phyloP scores from a whole-genome alignment of 2,888 invertebrate genomes.

The Punctoribates punctum region DNA sequence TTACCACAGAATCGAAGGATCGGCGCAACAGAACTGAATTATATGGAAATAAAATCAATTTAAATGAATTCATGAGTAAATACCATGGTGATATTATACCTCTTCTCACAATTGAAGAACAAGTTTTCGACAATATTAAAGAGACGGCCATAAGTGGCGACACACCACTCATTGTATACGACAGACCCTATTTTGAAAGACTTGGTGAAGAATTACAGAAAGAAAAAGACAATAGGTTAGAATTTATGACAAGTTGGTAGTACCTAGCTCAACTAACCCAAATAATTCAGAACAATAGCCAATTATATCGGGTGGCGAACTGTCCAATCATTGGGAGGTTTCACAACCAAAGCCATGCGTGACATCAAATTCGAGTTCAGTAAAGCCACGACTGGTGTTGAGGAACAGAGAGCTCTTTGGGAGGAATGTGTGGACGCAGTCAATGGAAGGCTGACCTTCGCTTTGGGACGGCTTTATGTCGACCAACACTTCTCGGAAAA shows the following conservation, averaged over 20 bases:
- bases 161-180: slow-evolving; percentile 23
- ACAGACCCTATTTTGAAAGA: background rate
- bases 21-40: background rate
- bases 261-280: background rate
- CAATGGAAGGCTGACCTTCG: slow-evolving; percentile 11
- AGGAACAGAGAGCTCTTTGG: slow-evolving; percentile 32
- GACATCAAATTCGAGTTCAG: slow-evolving; percentile 27
- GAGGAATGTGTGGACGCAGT: slow-evolving; percentile 37
- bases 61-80: background rate
- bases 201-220: background rate
- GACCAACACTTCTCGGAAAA: slow-evolving; percentile 33
- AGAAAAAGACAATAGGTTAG: no score
- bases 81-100: background rate
- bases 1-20: background rate
- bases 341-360: slow-evolving; percentile 32
- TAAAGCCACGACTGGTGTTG: slow-evolving; percentile 1
- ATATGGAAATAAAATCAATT: background rate
- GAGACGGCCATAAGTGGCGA: slow-evolving; percentile 34
- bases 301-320: slow-evolving; percentile 41
- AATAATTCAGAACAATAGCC: slow-evolving; percentile 9
- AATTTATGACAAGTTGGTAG: no score
- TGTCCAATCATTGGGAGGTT: background rate
- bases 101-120: background rate
- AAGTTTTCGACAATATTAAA: slow-evolving; percentile 30
- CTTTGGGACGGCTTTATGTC: slow-evolving; percentile 34